Evolutionary conservation across 2,113 vertebrate species (phyloP), one percentile per base, ranked within the genome.

Genomic region (Okapia johnstoni): DNA sequence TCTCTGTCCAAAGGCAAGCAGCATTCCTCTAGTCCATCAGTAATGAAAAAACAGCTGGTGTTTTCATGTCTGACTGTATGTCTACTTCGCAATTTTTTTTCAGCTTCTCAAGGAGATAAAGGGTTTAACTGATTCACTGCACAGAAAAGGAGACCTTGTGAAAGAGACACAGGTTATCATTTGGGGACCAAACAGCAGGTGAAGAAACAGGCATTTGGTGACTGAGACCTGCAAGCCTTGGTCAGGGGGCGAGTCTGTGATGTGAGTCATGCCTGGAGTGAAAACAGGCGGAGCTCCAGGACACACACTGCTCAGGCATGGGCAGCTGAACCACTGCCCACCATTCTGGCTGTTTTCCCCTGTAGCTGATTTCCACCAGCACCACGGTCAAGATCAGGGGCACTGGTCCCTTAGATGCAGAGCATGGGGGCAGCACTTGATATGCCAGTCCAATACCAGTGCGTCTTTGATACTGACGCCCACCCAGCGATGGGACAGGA

Each of bases 81-180:
- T 77, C 60, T 63, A 84, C 13, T 76, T 46, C 26, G 85, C 5
- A 6, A n/a, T 66, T 83, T 46, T 73, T 40, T 73, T 91, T 79
- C 33, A 52, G 63, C 79, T 66, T 95, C 54, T 95, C 85, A 84
- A 57, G 40, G n/a, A 92, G 48, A 76, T 33, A 80, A 58, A 85
- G 15, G 19, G 19, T 55, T 23, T 77, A 58, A 19, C 33, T 48
- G 66, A 88, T 33, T n/a, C 50, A 86, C 40, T 5, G 23, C 15
- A 54, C 0, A 48, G 48, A 48, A 40, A 83, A 33, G 26, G 21
- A n/a, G 87, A 52, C 28, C 40, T 48, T 73, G 4, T 26, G 14
- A 54, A n/a, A 85, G 55, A 95, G 50, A 95, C 33, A 81, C 17
- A 28, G 26, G 28, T 50, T 70, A 76, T 11, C 17, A 40, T 30